Evolutionary conservation across 1,140 invertebrate genomes (phyloP), one percentile per base, ranked within the genome.

Genomic region (Rhyacophila brunnea): DNA sequence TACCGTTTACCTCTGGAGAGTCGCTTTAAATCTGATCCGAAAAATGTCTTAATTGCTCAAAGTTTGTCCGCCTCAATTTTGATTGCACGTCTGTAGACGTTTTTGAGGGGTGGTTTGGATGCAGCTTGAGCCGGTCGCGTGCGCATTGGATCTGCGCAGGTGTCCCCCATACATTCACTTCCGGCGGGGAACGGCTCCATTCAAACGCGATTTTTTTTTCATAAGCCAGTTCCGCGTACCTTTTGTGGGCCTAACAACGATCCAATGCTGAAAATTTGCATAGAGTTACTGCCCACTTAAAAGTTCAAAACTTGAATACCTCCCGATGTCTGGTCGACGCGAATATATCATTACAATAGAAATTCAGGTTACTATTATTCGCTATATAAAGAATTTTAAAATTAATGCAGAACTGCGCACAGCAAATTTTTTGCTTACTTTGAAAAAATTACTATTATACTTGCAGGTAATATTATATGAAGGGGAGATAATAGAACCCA

Each of bases 241-340:
- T 44, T 45, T 45, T 15, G 13, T 19, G 43, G 6, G 2, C 18
- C 28, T 28, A 28, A 28, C 23, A 28, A 28, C n/a, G 32, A 59
- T 59, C 28, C 45, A 52, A 51, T 45, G 51, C 19, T 23, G 40
- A 52, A 59, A 28, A 59, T 59, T 59, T 59, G 57, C 57, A 59
- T 59, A 52, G 6, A 46, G 23, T 52, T 46, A 45, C 57, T 18
- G 42, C 57, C 57, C 57, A 52, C 57, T 52, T 19, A 10, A 15
- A 11, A 5, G 15, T 28, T 9, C 3, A 28, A 28, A 28, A 28
- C 23, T 3, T 5, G 15, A n/a, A 13, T 40, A 5, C 38, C 38
- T 40, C 4, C 34, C 6, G 6, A n/a, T n/a, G 38, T n/a, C 38
- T 40, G 5, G 4, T 13, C 38, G 11, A 40, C 38, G 38, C 38